Conservation (phyloP, 2,113 vertebrate species). For the Ranitomeya variabilis region DNA sequence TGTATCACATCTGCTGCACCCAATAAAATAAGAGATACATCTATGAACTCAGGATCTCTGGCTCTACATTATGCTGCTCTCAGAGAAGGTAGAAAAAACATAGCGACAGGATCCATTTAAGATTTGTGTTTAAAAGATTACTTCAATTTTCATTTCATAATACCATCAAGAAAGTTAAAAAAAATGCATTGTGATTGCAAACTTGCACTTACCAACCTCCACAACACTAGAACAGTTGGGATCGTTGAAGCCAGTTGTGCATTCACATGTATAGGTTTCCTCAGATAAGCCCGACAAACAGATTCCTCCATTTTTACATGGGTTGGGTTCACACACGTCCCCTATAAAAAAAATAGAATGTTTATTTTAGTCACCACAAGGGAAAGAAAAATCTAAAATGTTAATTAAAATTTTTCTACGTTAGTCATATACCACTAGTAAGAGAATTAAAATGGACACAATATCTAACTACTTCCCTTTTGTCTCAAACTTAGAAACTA, state of each 20-base stretch:
- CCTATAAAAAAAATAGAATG: constrained; percentile 62
- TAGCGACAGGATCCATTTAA: too few species aligned
- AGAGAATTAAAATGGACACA: too few species aligned
- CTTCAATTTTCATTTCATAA: background rate
- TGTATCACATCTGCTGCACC: too few species aligned
- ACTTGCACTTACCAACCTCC: constrained; percentile 83
- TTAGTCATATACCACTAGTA: too few species aligned
- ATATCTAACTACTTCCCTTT: too few species aligned
- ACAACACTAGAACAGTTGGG: constrained; percentile 77
- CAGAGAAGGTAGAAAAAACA: too few species aligned
- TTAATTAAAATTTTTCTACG: too few species aligned
- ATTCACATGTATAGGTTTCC: constrained; percentile 75
- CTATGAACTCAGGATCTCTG: background rate
- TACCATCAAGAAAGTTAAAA: background rate
- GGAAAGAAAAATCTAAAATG: too few species aligned
- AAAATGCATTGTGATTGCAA: constrained; percentile 34
- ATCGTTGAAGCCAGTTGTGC: constrained; percentile 75
- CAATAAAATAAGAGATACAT: too few species aligned
- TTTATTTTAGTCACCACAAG: background rate
- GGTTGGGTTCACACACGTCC: constrained; percentile 72
- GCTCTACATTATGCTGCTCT: background rate
- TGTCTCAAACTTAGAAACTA: too few species aligned
- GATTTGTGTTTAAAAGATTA: background rate
- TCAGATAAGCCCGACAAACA: constrained; percentile 71
- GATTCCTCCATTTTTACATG: constrained; percentile 77